A percentile compares a stretch with the other conserved stretches of the same genome.
Conservation (phyloP, 2,797 vertebrate genomes). For the Echeneis naucrates region DNA sequence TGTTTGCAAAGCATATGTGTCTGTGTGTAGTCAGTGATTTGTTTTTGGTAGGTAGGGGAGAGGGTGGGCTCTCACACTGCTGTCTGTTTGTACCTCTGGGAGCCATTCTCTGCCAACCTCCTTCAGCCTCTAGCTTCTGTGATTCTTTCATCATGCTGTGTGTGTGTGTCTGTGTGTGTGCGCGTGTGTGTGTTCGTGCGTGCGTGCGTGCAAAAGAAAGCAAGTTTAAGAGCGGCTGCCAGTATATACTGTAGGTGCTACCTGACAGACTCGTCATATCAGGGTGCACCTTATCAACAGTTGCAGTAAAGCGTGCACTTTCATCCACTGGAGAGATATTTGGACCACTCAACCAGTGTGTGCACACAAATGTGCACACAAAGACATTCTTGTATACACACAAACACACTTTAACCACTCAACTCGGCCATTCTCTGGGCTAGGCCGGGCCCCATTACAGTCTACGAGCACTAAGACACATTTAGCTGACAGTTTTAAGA, state of each 20-base stretch:
- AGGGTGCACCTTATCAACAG: conserved; percentile 58
- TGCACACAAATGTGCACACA: background rate
- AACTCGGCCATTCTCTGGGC: conserved; percentile 20
- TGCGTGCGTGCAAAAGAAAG: conserved; percentile 9
- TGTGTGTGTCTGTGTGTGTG: conserved; percentile 9
- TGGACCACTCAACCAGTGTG: conserved; percentile 37
- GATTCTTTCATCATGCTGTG: conserved; percentile 25
- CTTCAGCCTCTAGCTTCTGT: conserved; percentile 48
- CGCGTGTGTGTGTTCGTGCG: conserved; percentile 19
- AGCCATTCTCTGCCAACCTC: conserved; percentile 54
- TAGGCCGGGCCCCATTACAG: conserved; percentile 53
- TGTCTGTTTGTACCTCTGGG: conserved; percentile 65
- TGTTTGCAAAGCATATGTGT: conserved; percentile 57
- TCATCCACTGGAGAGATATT: conserved; percentile 54
- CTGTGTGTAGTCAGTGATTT: conserved; percentile 46
- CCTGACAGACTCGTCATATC: conserved; percentile 62
- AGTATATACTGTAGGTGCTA: conserved; percentile 48
- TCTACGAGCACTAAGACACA: conserved; percentile 54
- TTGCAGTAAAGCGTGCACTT: conserved; percentile 58
- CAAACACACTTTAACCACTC: conserved; percentile 23
- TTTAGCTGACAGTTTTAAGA: conserved; percentile 65
- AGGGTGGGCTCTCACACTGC: conserved; percentile 33
- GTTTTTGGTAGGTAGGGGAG: conserved; percentile 34
- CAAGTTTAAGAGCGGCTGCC: conserved; percentile 50
- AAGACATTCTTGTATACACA: conserved; percentile 16